Conservation (phyloP, 2,797 vertebrate species). For the Acanthiza pusilla region DNA sequence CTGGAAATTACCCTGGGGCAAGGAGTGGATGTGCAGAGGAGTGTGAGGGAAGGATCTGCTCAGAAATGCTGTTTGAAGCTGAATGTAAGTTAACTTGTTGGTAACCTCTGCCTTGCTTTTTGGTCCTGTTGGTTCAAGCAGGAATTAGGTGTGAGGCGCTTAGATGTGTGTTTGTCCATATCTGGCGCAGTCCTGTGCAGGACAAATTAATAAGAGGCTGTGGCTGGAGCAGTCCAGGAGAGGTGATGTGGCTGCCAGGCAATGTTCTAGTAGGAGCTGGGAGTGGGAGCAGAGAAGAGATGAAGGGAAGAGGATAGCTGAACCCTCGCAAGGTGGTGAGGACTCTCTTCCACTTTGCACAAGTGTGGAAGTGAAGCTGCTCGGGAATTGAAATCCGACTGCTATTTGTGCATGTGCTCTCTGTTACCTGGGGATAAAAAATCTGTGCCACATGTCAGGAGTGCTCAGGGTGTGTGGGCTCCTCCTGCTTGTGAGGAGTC, state of each 20-base stretch:
- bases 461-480: not conserved
- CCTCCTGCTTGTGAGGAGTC: not conserved
- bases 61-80: not conserved
- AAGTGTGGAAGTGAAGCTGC: not conserved
- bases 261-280: too few species aligned
- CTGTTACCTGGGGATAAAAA: not conserved
- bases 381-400: not conserved
- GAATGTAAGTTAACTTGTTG: not conserved
- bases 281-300: not conserved
- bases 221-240: not conserved
- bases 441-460: not conserved
- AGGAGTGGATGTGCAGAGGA: fast-evolving
- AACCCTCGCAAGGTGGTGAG: fast-evolving
- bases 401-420: not conserved
- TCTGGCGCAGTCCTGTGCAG: not conserved
- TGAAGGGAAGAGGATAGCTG: not conserved
- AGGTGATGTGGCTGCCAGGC: not conserved
- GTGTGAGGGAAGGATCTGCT: fast-evolving
- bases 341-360: not conserved
- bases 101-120: not conserved
- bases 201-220: not conserved
- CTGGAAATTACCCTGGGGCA: not conserved
- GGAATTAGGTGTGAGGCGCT: not conserved
- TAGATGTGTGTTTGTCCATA: fast-evolving
- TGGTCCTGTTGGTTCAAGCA: not conserved